These are phyloP conservation scores for Pangasius sanitwongsei DNA, from an alignment of 2,797 vertebrate genomes.

Conservation along the genomic window DNA sequence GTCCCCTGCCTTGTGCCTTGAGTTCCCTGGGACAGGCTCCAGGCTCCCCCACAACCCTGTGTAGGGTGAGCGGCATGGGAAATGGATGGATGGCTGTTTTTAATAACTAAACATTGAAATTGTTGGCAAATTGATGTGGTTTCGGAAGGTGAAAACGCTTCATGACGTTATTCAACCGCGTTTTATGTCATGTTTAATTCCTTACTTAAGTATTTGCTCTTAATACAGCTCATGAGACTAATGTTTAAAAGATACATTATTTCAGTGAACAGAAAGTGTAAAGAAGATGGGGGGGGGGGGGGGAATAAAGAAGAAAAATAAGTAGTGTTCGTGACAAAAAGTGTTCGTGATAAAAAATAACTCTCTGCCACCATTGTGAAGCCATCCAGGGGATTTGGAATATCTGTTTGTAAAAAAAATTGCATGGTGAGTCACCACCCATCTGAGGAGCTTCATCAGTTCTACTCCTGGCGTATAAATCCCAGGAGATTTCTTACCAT, in stretches of 20 bases:
- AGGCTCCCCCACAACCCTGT: no score
- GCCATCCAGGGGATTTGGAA: background rate
- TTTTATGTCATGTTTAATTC: background rate
- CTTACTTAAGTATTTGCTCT: background rate
- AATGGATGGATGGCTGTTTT: no score
- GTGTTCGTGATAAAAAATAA: background rate
- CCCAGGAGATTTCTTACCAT: background rate
- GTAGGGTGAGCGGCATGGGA: no score
- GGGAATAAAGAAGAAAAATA: no score
- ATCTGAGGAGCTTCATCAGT: background rate
- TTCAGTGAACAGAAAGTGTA: background rate
- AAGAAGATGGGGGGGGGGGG: accelerated
- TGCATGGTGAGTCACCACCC: background rate
- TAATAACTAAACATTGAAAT: background rate
- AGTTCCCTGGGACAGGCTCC: no score
- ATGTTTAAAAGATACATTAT: background rate
- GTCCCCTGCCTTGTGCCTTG: no score
- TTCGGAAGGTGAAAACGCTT: background rate
- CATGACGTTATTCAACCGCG: background rate
- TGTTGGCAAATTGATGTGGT: background rate
- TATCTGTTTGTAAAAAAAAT: background rate
- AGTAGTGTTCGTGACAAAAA: background rate
- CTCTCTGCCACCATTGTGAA: background rate
- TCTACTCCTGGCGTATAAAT: background rate
- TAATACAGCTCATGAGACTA: background rate